These are phyloP conservation scores for Artibeus jamaicensis DNA, from an alignment of 2,797 vertebrate species.

Conservation along the genomic window DNA sequence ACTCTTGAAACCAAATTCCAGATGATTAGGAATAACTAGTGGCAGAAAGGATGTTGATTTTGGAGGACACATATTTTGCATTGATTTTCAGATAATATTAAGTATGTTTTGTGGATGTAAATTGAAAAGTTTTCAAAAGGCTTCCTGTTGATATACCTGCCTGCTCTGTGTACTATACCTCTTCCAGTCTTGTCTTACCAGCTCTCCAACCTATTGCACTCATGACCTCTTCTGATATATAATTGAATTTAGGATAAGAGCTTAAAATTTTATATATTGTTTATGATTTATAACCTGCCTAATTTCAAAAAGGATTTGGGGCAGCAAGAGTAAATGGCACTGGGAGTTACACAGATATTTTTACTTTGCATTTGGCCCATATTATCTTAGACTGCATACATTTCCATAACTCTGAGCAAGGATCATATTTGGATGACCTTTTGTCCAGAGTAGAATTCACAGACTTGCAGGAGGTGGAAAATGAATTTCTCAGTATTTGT, in stretches of 20 bases:
- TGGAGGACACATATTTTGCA: not conserved
- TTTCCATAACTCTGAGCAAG: constrained; percentile 73
- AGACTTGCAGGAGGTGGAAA: constrained; percentile 57
- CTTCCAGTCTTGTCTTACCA: constrained; percentile 46
- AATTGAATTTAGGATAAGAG: constrained; percentile 54
- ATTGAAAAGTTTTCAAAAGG: not conserved
- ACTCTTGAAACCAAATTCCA: not conserved
- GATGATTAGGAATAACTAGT: not conserved
- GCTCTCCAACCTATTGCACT: not conserved
- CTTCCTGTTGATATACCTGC: not conserved
- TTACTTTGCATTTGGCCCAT: constrained; percentile 68
- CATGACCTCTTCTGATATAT: constrained; percentile 7
- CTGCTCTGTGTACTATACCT: not conserved
- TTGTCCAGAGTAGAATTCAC: constrained; percentile 57
- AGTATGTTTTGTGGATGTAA: not conserved
- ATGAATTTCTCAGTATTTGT: constrained; percentile 60
- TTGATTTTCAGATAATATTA: constrained; percentile 32
- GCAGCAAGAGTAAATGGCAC: constrained; percentile 59
- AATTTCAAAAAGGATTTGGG: constrained; percentile 59
- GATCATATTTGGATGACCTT: constrained; percentile 66
- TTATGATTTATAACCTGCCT: constrained; percentile 57
- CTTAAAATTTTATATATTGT: constrained; percentile 51
- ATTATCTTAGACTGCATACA: constrained; percentile 69
- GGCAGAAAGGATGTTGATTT: not conserved
- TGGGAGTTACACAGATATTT: constrained; percentile 72